Percentiles rank a stretch among this genome's conserved stretches.
These are phyloP conservation scores for Amiota minor DNA, from an alignment of 2,888 invertebrate genomes.

Conservation along the genomic window DNA sequence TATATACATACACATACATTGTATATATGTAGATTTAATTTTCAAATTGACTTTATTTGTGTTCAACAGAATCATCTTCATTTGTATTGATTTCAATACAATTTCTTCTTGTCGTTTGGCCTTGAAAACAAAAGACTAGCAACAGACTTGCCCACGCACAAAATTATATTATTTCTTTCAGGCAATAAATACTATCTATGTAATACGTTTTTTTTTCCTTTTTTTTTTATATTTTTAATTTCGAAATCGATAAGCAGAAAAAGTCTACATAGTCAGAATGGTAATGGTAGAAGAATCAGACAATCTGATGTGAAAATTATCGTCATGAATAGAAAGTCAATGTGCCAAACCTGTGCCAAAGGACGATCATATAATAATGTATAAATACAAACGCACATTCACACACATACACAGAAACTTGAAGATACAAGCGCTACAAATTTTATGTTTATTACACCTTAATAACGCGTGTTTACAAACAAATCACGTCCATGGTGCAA, in stretches of 20 bases:
- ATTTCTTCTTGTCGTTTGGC: not conserved
- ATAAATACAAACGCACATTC: slow-evolving; percentile 12
- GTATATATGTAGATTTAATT: slow-evolving; percentile 1
- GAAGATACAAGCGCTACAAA: slow-evolving; percentile 58
- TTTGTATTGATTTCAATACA: not conserved
- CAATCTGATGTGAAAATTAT: slow-evolving; percentile 43
- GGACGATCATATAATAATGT: slow-evolving; percentile 5
- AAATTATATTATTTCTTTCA: slow-evolving; percentile 24
- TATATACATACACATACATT: not conserved
- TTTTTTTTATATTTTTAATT: slow-evolving; percentile 1
- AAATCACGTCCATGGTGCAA: slow-evolving; percentile 67
- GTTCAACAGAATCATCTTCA: not conserved
- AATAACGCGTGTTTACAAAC: slow-evolving; percentile 71
- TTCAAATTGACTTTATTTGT: slow-evolving; percentile 11
- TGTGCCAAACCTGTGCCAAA: not conserved
- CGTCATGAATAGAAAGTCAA: slow-evolving; percentile 8
- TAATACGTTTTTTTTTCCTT: not conserved
- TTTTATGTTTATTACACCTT: slow-evolving; percentile 71
- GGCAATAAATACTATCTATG: slow-evolving; percentile 17
- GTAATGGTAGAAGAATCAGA: slow-evolving; percentile 29
- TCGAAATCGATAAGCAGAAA: not conserved
- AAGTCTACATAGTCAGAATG: slow-evolving; percentile 11
- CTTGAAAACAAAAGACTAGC: not conserved
- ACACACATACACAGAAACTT: slow-evolving; percentile 2
- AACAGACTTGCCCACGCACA: not conserved